phyloP scores from a whole-genome alignment of 2,888 invertebrate genomes.

The Noctua janthina region DNA sequence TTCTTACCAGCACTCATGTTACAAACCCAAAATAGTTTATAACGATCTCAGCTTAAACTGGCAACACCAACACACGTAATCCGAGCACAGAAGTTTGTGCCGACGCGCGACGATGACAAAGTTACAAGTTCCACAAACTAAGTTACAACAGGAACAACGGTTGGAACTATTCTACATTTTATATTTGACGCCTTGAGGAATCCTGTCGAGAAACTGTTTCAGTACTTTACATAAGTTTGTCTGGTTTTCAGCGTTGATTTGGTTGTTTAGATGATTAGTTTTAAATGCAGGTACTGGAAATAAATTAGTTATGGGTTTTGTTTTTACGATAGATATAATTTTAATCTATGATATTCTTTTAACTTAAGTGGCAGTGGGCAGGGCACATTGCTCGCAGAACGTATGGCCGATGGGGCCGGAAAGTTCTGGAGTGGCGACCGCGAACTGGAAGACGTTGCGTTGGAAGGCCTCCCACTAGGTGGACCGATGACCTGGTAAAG shows the following conservation, averaged over 20 bases:
- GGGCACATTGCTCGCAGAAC: no score
- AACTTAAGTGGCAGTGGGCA: no score
- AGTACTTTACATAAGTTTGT: conserved; percentile 15
- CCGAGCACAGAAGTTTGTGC: conserved; percentile 36
- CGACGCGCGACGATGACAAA: conserved; percentile 12
- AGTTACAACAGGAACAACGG: conserved; percentile 28
- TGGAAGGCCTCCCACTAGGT: no score
- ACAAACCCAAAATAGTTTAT: not conserved
- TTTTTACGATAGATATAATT: not conserved
- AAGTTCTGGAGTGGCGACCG: no score
- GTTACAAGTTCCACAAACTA: conserved; percentile 41
- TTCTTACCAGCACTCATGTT: not conserved
- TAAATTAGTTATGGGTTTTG: not conserved
- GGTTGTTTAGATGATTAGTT: no score
- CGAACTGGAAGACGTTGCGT: no score
- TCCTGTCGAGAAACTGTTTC: conserved; percentile 1
- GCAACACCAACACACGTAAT: conserved; percentile 38
- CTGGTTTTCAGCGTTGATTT: not conserved
- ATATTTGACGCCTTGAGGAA: conserved; percentile 19
- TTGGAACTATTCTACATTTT: conserved; percentile 46
- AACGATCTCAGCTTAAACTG: conserved; percentile 23
- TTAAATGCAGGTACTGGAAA: not conserved
- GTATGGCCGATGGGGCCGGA: no score
- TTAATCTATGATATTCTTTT: no score
- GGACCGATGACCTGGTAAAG: no score